Percentiles rank a stretch among this genome's conserved stretches.
Evolutionary conservation across 2,797 vertebrate genomes (phyloP).

Genomic region (Sebastes hopkinsi): DNA sequence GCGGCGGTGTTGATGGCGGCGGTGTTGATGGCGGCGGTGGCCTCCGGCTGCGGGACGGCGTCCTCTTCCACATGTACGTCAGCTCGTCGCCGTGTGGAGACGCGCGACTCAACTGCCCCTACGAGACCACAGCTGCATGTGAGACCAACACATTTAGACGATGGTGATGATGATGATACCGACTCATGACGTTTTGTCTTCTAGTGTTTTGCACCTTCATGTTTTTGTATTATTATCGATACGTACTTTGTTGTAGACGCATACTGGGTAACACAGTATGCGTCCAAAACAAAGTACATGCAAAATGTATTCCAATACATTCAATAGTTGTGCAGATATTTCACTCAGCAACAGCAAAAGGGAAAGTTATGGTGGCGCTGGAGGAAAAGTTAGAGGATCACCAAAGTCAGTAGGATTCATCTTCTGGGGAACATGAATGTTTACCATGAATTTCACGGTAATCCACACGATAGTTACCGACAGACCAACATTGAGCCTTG

Average conservation of each 20-base stretch:
- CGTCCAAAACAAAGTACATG: no score
- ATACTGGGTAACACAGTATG: neutral
- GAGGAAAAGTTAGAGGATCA: neutral
- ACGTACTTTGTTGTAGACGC: neutral
- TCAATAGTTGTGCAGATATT: neutral
- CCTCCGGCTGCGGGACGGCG: constrained; percentile 84
- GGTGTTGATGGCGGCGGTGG: neutral
- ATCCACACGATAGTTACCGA: neutral
- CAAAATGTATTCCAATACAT: neutral
- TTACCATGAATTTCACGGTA: no score
- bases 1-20: neutral
- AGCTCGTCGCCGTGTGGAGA: constrained; percentile 93
- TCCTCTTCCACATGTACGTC: constrained; percentile 91
- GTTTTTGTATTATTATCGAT: neutral
- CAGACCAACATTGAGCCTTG: neutral
- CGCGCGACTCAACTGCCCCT: constrained; percentile 91
- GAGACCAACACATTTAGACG: constrained; percentile 64
- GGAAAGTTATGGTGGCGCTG: neutral
- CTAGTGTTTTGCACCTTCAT: neutral
- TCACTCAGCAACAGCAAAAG: neutral
- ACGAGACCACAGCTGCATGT: constrained; percentile 86
- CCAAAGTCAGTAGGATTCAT: neutral
- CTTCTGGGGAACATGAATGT: neutral
- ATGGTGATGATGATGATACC: neutral
- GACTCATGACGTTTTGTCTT: neutral